Conservation (phyloP, 2,888 invertebrate species). For the Ophonus ardosiacus region DNA sequence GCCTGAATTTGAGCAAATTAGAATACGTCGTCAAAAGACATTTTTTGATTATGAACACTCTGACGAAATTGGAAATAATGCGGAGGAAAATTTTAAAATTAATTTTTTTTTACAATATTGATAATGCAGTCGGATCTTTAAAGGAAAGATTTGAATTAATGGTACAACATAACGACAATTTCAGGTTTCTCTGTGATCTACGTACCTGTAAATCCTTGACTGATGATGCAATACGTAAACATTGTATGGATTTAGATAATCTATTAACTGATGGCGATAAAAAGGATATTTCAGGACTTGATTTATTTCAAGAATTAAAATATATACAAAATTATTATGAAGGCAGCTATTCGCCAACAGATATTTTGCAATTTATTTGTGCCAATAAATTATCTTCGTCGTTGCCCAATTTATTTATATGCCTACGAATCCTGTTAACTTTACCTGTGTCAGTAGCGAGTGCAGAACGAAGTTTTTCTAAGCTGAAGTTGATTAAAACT, state of each 20-base stretch:
- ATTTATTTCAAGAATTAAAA: not conserved
- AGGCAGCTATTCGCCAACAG: not conserved
- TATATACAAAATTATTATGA: conserved; percentile 6
- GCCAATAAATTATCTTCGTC: not conserved
- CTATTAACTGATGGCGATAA: not conserved
- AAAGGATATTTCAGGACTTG: not conserved
- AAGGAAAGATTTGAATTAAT: conserved; percentile 7
- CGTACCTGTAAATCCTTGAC: not conserved
- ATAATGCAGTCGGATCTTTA: conserved; percentile 6
- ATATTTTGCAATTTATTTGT: conserved; percentile 12
- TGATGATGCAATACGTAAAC: not conserved
- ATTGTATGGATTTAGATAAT: not conserved
- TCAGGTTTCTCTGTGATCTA: not conserved
- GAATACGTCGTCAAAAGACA: not conserved
- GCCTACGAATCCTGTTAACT: conserved; percentile 14
- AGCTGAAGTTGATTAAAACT: not conserved
- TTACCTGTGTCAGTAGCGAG: conserved; percentile 21
- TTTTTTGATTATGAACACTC: not conserved
- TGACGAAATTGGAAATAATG: not conserved
- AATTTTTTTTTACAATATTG: not conserved
- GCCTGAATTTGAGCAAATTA: conserved; percentile 10
- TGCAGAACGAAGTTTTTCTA: not conserved
- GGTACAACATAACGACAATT: not conserved
- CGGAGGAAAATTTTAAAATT: not conserved
- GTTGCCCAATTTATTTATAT: conserved; percentile 4